Evolutionary conservation across 2,888 invertebrate genomes (phyloP), one percentile per base, ranked within the genome.

Genomic region (Anthoptus insignis): DNA sequence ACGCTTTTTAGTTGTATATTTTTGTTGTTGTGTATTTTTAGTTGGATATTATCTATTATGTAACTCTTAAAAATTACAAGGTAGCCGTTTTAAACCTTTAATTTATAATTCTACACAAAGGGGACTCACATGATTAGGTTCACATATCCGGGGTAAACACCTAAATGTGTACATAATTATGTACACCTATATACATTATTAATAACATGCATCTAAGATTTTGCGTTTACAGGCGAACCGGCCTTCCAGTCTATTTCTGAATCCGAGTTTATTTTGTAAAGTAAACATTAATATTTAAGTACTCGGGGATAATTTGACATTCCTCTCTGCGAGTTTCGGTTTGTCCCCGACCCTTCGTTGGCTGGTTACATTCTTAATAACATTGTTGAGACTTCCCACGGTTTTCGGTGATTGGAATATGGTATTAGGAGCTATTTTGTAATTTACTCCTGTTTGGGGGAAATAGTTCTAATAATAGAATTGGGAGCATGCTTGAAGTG

Each of bases 181-280:
- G n/a, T n/a, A n/a, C n/a, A n/a, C n/a, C n/a, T n/a, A n/a, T n/a
- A n/a, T n/a, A n/a, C n/a, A 14, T 52, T 19, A 11, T 2, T 24
- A 21, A 14, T 14, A 34, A 32, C 29, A 16, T 13, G 19, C 8
- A 16, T 45, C 11, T 57, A 11, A 45, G 29, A 57, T 45, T 45
- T 19, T n/a, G n/a, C 47, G 14, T 14, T 49, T 11, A 8, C 19
- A 52, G 39, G 16, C 74, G 76, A 75, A 74, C 77, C 70, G n/a
- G n/a, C 78, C 76, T 76, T 74, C 76, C 49, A 49, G 49, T 21
- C 50, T 59, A 50, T 59, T 52, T 52, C 53, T 14, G 53, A 21
- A 6, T 32, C 19, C 52, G 32, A 27, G 52, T 60, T 53, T 60
- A 53, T 60, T 60, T 60, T 52, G 60, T 53, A 53, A 60, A 60